Percentiles rank a stretch among this genome's conserved stretches.
Conservation (phyloP, 2,113 vertebrate species). For the Tympanuchus pallidicinctus region DNA sequence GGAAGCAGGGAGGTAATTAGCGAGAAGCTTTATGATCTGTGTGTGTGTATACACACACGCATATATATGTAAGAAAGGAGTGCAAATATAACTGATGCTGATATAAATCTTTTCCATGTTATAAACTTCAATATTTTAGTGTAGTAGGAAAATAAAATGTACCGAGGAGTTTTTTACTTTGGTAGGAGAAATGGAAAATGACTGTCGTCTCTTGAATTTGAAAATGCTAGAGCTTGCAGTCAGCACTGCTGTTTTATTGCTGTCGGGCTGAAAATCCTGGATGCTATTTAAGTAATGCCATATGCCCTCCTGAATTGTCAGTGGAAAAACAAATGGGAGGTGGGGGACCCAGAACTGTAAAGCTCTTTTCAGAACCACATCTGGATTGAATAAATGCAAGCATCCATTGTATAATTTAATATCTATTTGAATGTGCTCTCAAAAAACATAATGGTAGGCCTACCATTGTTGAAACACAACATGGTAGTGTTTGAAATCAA, state of each 20-base stretch:
- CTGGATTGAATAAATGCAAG: conserved; percentile 12
- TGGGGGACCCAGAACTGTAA: neutral
- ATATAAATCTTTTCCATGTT: neutral
- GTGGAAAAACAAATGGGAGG: neutral
- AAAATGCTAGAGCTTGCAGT: neutral
- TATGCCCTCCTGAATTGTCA: conserved; percentile 20
- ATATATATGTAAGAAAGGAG: neutral
- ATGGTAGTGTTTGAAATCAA: neutral
- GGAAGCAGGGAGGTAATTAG: neutral
- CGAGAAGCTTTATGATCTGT: neutral
- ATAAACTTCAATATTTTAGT: neutral
- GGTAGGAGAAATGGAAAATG: neutral
- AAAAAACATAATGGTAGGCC: neutral
- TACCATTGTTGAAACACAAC: neutral
- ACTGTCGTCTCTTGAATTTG: neutral
- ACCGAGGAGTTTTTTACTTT: neutral
- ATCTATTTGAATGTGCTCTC: neutral
- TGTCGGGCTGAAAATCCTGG: conserved; percentile 21
- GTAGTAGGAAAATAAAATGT: neutral
- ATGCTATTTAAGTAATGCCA: conserved; percentile 25
- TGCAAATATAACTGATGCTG: neutral
- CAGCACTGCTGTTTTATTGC: neutral
- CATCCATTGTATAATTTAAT: neutral
- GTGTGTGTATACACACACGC: neutral
- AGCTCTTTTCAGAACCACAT: conserved; percentile 10